These are phyloP conservation scores for Brachystomella parvula DNA, from an alignment of 1,140 invertebrate genomes.

Conservation along the genomic window DNA sequence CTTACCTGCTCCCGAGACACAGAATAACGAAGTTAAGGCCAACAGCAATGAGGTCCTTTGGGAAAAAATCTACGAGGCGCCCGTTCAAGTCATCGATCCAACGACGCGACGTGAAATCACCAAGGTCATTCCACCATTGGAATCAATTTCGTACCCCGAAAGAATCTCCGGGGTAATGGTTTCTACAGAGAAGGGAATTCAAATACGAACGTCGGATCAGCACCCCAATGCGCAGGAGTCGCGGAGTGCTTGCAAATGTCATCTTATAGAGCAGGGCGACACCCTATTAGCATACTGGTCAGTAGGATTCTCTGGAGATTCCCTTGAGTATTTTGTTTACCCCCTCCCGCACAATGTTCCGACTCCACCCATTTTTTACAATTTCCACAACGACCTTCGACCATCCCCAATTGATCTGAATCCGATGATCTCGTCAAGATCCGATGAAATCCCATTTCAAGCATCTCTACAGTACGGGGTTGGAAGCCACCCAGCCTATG, in stretches of 20 bases:
- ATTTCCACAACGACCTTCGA: not conserved
- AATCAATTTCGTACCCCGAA: not conserved
- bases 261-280: not conserved
- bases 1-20: not conserved
- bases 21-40: too few relatives aligned
- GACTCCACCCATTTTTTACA: not conserved
- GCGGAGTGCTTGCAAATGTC: not conserved
- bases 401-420: not conserved
- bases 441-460: not conserved
- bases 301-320: not conserved
- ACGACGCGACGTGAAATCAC: not conserved
- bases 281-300: not conserved
- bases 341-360: slow-evolving; percentile 1
- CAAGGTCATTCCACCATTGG: not conserved
- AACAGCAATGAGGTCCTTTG: not conserved
- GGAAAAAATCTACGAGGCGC: slow-evolving; percentile 1
- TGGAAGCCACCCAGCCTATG: not conserved
- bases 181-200: not conserved
- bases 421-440: not conserved
- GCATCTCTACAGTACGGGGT: not conserved
- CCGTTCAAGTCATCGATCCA: not conserved
- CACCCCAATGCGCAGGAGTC: not conserved
- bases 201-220: not conserved
- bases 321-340: not conserved
- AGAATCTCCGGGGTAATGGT: not conserved